Percentiles rank a stretch among this genome's conserved stretches.
Evolutionary conservation across 1,140 invertebrate species (phyloP).

Genomic region (Zophobas atratus): DNA sequence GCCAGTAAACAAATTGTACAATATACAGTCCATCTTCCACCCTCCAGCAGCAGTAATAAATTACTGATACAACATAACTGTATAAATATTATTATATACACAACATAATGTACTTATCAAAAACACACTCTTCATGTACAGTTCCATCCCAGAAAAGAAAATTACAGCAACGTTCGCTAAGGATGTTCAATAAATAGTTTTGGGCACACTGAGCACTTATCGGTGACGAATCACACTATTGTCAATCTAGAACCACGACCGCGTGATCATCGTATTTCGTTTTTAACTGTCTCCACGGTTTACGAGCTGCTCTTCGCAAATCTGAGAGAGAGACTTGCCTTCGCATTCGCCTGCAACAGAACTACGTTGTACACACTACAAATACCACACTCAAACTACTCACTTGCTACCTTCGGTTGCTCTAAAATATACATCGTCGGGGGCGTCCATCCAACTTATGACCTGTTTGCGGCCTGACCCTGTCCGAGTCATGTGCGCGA

Average conservation of each 20-base stretch:
- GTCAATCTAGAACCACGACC: slow-evolving; percentile 66
- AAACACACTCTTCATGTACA: neutral
- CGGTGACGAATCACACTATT: slow-evolving; percentile 40
- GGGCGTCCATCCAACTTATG: slow-evolving; percentile 98
- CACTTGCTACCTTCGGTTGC: slow-evolving; percentile 93
- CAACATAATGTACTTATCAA: slow-evolving; percentile 28
- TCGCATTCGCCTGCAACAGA: slow-evolving; percentile 82
- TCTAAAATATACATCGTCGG: slow-evolving; percentile 96
- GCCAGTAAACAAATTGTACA: slow-evolving; percentile 57
- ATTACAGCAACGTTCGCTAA: slow-evolving; percentile 46
- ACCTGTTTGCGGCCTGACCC: slow-evolving; percentile 86
- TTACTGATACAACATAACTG: slow-evolving; percentile 27
- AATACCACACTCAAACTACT: slow-evolving; percentile 65
- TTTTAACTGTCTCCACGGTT: slow-evolving; percentile 87
- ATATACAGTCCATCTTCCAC: slow-evolving; percentile 49
- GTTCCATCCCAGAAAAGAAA: no score
- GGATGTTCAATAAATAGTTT: slow-evolving; percentile 55
- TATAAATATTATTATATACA: slow-evolving; percentile 47
- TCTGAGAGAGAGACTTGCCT: slow-evolving; percentile 86
- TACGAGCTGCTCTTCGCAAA: slow-evolving; percentile 89
- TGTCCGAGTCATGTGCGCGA: slow-evolving; percentile 76
- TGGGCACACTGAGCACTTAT: slow-evolving; percentile 58
- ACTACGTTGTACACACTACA: neutral
- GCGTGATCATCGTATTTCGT: slow-evolving; percentile 64
- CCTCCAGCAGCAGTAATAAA: slow-evolving; percentile 37